Percentiles rank a stretch among this genome's conserved stretches.
Evolutionary conservation across 2,888 invertebrate genomes (phyloP).

Genomic region (Caenorhabditis panamensis): DNA sequence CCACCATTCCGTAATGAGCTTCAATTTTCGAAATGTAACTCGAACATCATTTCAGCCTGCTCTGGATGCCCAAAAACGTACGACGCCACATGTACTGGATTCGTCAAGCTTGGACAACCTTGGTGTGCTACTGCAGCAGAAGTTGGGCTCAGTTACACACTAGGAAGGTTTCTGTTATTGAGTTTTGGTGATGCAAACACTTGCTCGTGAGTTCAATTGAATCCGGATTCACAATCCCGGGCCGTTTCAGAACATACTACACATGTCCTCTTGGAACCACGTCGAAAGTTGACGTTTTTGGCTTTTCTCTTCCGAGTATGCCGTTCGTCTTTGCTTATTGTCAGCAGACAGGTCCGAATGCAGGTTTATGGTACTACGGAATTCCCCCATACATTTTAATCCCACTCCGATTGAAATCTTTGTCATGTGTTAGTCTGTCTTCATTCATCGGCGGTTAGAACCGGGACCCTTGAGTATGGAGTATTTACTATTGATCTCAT

Average conservation of each 20-base stretch:
- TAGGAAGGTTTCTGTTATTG: slow-evolving; percentile 29
- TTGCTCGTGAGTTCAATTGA: slow-evolving; percentile 8
- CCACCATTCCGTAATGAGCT: slow-evolving; percentile 25
- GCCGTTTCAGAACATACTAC: slow-evolving; percentile 22
- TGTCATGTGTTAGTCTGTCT: not conserved
- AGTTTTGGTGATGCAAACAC: slow-evolving; percentile 5
- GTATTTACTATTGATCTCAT: too few relatives aligned
- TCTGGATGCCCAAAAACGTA: slow-evolving; percentile 22
- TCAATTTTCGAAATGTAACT: not conserved
- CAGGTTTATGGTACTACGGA: slow-evolving; percentile 42
- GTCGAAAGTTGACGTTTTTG: slow-evolving; percentile 13
- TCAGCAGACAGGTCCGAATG: slow-evolving; percentile 28
- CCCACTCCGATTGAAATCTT: not conserved
- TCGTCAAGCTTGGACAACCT: not conserved
- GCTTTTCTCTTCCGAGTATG: not conserved
- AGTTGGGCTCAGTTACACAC: slow-evolving; percentile 22
- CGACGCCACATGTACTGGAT: slow-evolving; percentile 16
- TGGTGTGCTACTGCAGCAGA: slow-evolving; percentile 24
- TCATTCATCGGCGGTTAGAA: not conserved
- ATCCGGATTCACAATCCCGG: too few relatives aligned
- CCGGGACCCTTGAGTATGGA: too few relatives aligned
- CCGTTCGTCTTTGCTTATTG: slow-evolving; percentile 22
- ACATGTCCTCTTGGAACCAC: slow-evolving; percentile 31
- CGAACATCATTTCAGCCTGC: slow-evolving; percentile 22
- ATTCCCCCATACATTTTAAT: slow-evolving; percentile 5